Conservation (phyloP, 2,113 vertebrate genomes). For the Sardina pilchardus region DNA sequence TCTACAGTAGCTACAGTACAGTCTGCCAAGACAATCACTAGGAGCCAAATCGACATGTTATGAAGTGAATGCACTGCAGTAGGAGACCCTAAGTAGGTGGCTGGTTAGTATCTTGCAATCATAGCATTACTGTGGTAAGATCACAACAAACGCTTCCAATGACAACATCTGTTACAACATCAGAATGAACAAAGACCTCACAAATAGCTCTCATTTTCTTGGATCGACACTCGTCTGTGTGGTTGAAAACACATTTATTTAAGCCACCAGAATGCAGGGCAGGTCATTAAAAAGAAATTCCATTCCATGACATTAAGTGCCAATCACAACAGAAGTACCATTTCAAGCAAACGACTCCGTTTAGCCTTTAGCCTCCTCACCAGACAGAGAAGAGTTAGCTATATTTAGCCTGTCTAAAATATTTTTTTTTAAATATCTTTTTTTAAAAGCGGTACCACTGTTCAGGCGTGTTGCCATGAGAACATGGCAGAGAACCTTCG, state of each 20-base stretch:
- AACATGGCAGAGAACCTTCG: not conserved
- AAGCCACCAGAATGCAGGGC: not conserved
- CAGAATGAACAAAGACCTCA: slow-evolving; percentile 40
- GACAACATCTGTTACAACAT: not conserved
- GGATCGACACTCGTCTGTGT: slow-evolving; percentile 2
- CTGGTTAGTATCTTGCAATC: slow-evolving; percentile 18
- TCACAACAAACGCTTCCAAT: not conserved
- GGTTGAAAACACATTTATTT: not conserved
- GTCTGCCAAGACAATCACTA: not conserved
- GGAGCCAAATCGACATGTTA: not conserved
- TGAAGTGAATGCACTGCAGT: not conserved
- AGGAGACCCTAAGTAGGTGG: not conserved
- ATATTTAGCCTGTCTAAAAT: not conserved
- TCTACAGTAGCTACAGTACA: not conserved
- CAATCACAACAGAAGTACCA: not conserved
- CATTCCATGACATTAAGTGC: not conserved
- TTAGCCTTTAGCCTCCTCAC: not conserved
- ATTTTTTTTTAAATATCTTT: not conserved
- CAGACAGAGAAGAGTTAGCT: not conserved
- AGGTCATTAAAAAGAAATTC: not conserved
- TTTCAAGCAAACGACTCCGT: not conserved
- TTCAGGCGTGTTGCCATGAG: not conserved
- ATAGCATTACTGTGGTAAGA: not conserved
- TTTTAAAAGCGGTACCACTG: not conserved
- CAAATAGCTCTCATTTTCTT: not conserved